These are phyloP conservation scores for Anoplolepis gracilipes DNA, from an alignment of 1,140 invertebrate species.

Conservation along the genomic window DNA sequence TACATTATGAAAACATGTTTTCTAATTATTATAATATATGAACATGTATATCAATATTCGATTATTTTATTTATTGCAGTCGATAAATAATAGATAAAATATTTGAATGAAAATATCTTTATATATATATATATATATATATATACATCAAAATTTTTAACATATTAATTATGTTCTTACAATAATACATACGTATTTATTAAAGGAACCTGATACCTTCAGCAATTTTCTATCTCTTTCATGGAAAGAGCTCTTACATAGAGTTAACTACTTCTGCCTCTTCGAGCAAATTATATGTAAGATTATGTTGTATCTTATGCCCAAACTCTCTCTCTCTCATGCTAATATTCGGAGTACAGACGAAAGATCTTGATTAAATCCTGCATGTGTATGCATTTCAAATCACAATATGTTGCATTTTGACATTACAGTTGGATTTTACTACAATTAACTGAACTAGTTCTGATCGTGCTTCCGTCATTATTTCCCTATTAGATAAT, in stretches of 20 bases:
- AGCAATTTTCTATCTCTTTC: background rate
- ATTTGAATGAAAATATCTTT: constrained; percentile 13
- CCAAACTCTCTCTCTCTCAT: constrained; percentile 97
- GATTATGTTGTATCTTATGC: constrained; percentile 97
- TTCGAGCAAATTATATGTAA: constrained; percentile 97
- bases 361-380: constrained; percentile 96
- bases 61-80: background rate
- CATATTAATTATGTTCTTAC: too few species aligned
- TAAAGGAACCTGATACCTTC: background rate
- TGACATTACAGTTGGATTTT: constrained; percentile 97
- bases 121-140: too few species aligned
- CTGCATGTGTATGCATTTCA: constrained; percentile 96
- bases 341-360: constrained; percentile 97
- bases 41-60: background rate
- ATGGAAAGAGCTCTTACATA: background rate
- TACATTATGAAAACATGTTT: background rate
- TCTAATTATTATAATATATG: background rate
- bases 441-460: constrained; percentile 90
- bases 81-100: constrained; percentile 8
- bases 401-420: constrained; percentile 97
- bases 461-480: constrained; percentile 83
- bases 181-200: too few species aligned
- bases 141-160: too few species aligned
- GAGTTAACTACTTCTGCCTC: constrained; percentile 90
- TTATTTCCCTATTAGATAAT: constrained; percentile 90